Base-by-base conservation (phyloP, 2,888 invertebrate genomes). In the Microdon myrmicae region DNA sequence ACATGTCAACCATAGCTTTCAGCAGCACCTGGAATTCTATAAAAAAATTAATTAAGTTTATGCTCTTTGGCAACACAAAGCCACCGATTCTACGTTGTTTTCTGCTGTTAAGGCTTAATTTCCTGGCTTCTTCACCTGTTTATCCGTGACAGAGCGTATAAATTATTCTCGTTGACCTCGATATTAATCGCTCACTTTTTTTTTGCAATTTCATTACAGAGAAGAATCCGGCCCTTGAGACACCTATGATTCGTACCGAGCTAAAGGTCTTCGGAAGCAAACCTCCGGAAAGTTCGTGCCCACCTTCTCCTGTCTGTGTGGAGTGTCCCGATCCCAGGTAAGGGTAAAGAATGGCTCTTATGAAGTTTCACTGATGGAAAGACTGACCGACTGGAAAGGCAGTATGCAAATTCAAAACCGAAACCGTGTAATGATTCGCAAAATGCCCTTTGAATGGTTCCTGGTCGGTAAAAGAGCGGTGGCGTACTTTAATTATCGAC, bases 211-310 rank as follows among this genome's bases (percentile, higher is more conserved):
- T n/a, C n/a, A n/a, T 67, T 60, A n/a, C 49, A 79, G 79, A 79
- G 9, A 79, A 79, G 71, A 84, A 85, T 74, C 83, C 84, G 1
- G 80, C 80, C 29, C 75, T 82, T 35, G 81, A 81, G 26, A 81
- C 81, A 0, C 84, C 83, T 13, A 81, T 82, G 35, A 80, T 82
- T 41, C 75, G 79, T 48, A 74, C 75, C 61, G 72, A 74, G 66
- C 77, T 72, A 61, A 81, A 80, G 55, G 77, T 84, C 13, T 87
- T 84, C 71, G 88, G 88, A 1, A 81, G 84, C 51, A 79, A 81
- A 34, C 84, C 87, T n/a, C 88, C 88, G 0, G 83, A 82, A 45
- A 82, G 82, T 68, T 79, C 87, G 8, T 89, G 89, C 71, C 83
- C 85, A 1, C 83, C 82, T 17, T 78, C 81, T 32, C 82, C 83